Percentiles rank a stretch among this genome's conserved stretches.
These are phyloP conservation scores for Plagiodera versicolora DNA, from an alignment of 2,888 invertebrate genomes.

Conservation along the genomic window DNA sequence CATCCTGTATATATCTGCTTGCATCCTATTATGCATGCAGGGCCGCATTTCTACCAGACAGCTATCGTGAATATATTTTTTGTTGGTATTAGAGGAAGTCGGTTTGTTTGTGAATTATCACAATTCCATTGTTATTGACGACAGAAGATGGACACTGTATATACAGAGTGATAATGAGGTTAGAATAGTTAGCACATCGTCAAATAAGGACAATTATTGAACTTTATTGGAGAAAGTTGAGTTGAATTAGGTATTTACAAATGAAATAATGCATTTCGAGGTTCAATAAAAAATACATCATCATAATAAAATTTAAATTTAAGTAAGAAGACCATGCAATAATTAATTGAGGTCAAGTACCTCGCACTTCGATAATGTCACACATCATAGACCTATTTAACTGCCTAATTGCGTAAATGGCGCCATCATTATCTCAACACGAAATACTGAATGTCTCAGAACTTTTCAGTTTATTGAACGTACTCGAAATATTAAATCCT, in stretches of 20 bases:
- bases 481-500: no score
- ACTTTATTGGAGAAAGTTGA: no score
- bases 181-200: not conserved
- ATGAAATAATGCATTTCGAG: no score
- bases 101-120: not conserved
- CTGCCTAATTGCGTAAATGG: not conserved
- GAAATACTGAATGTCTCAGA: no score
- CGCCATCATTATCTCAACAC: not conserved
- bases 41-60: not conserved
- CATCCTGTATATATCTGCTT: slow-evolving; percentile 11
- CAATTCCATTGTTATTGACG: not conserved
- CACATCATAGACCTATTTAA: not conserved
- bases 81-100: not conserved
- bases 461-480: no score
- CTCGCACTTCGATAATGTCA: not conserved
- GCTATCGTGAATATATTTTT: not conserved
- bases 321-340: not conserved
- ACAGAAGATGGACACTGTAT: not conserved
- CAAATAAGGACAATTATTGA: no score
- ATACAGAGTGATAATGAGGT: not conserved
- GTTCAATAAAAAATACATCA: no score
- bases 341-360: not conserved
- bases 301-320: no score
- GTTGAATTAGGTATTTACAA: no score
- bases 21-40: not conserved